phyloP scores from a whole-genome alignment of 2,113 vertebrate genomes.

The Tympanuchus pallidicinctus region DNA sequence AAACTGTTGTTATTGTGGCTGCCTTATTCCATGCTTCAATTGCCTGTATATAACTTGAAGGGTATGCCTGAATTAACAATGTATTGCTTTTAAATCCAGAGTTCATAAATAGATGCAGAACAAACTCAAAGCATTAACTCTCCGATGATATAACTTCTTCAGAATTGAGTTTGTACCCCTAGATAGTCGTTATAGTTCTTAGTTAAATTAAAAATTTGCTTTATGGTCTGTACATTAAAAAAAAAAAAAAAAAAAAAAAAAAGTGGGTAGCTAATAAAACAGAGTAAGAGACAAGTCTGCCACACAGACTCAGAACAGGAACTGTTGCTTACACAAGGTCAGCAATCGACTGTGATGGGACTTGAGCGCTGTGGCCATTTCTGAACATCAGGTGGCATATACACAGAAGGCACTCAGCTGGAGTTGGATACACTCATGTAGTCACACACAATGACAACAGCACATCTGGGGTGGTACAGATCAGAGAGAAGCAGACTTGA shows the following conservation, averaged over 20 bases:
- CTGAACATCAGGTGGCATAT: neutral
- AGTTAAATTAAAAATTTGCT: neutral
- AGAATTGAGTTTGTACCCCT: neutral
- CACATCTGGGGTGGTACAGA: accelerated
- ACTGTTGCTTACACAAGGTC: neutral
- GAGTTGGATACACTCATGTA: neutral
- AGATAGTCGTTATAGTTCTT: neutral
- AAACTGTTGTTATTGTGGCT: neutral
- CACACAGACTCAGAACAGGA: neutral
- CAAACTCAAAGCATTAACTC: neutral
- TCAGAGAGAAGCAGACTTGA: neutral
- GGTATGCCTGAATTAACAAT: conserved; percentile 81
- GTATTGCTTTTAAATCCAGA: conserved; percentile 79
- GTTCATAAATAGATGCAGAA: neutral
- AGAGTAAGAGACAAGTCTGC: neutral
- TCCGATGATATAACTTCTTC: neutral
- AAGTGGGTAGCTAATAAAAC: neutral
- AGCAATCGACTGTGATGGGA: neutral
- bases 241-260: neutral
- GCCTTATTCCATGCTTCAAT: conserved; percentile 77
- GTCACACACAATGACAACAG: neutral
- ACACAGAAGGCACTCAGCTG: neutral
- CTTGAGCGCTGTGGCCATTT: neutral
- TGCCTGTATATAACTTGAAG: conserved; percentile 83
- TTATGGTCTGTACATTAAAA: neutral